Conservation (phyloP, 2,113 vertebrate genomes). For the Miniopterus natalensis region DNA sequence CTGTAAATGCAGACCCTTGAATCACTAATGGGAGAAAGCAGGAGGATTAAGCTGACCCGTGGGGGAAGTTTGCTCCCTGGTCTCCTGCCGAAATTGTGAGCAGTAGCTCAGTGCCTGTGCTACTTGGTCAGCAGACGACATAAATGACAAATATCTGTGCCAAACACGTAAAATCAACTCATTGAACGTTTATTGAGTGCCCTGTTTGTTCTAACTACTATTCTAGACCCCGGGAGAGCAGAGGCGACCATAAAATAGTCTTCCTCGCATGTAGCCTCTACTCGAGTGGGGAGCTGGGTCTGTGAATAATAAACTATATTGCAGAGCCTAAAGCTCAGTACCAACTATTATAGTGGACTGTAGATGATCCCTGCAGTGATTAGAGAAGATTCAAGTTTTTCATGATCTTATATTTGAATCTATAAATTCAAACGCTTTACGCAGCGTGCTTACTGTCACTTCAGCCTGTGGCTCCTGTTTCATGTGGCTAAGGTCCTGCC, state of each 20-base stretch:
- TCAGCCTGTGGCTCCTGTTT: background rate
- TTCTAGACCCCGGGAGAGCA: background rate
- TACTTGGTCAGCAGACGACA: background rate
- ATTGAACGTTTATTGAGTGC: background rate
- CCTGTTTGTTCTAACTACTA: background rate
- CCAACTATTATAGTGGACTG: background rate
- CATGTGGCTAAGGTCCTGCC: background rate
- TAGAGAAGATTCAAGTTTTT: background rate
- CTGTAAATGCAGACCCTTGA: background rate
- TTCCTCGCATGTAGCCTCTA: background rate
- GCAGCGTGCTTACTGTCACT: background rate
- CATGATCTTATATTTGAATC: background rate
- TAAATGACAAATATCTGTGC: background rate
- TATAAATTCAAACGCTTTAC: background rate
- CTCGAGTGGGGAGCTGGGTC: background rate
- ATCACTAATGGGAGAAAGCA: background rate
- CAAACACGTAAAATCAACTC: background rate
- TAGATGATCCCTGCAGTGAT: background rate
- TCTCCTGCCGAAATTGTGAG: background rate
- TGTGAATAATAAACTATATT: background rate
- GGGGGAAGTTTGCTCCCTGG: background rate
- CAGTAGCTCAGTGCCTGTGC: background rate
- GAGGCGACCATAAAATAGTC: background rate
- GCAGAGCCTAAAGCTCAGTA: background rate
- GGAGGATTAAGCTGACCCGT: background rate